A percentile compares a stretch with the other conserved stretches of the same genome.
These are phyloP conservation scores for Ormyrus labotus DNA, from an alignment of 2,888 invertebrate species.

Conservation along the genomic window DNA sequence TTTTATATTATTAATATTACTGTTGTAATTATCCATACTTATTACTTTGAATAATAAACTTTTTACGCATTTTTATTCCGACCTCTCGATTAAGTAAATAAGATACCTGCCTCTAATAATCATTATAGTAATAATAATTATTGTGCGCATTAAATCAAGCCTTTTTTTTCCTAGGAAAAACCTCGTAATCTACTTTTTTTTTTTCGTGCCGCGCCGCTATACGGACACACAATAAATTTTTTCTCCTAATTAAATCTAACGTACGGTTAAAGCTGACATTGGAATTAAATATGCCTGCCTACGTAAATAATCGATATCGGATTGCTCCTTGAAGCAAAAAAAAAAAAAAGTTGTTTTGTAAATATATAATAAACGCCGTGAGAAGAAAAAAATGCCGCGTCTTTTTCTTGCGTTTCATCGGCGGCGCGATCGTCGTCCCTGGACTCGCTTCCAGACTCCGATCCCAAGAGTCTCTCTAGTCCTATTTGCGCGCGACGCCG, in stretches of 20 bases:
- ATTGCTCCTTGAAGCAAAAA: too few species aligned
- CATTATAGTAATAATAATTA: neutral
- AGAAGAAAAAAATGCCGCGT: neutral
- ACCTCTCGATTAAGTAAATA: too few species aligned
- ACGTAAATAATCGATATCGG: neutral
- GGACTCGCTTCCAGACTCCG: constrained; percentile 36
- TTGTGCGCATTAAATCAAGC: neutral
- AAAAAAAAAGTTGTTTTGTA: constrained; percentile 15
- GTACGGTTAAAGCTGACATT: neutral
- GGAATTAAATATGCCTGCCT: neutral
- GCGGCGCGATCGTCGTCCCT: constrained; percentile 22
- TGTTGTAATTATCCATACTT: too few species aligned
- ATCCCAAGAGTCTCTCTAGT: neutral
- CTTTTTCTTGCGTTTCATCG: too few species aligned
- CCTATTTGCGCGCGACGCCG: neutral
- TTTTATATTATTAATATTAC: too few species aligned
- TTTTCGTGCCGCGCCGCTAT: neutral
- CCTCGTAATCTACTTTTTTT: neutral
- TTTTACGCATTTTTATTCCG: too few species aligned
- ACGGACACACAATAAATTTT: neutral
- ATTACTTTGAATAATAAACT: too few species aligned
- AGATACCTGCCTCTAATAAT: too few species aligned
- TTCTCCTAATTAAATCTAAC: neutral
- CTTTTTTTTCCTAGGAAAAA: too few species aligned
- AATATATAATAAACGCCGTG: constrained; percentile 7